These are phyloP conservation scores for Heliornis fulica DNA, from an alignment of 2,113 vertebrate species.

Conservation along the genomic window DNA sequence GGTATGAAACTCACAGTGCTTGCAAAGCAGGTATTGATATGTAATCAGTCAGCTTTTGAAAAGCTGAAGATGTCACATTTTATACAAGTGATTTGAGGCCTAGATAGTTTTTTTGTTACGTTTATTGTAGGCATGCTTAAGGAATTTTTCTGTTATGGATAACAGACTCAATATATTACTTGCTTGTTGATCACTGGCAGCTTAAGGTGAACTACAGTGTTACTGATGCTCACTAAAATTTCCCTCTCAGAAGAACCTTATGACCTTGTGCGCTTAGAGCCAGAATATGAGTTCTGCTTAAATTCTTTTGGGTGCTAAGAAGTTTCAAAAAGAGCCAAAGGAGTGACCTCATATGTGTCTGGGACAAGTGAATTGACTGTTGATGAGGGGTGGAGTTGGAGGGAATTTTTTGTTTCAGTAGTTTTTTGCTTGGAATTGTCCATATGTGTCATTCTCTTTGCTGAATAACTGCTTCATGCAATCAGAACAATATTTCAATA, in stretches of 20 bases:
- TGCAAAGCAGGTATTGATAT: constrained; percentile 64
- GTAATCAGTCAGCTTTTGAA: constrained; percentile 56
- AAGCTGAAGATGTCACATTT: constrained; percentile 39
- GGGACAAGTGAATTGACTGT: not conserved
- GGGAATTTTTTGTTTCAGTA: not conserved
- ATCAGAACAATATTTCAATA: not conserved
- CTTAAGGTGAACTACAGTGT: not conserved
- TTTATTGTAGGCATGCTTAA: not conserved
- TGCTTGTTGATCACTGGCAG: constrained; percentile 1
- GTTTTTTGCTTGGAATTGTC: not conserved
- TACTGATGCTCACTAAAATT: not conserved
- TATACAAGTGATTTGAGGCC: not conserved
- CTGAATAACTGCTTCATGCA: not conserved
- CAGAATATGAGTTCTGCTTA: not conserved
- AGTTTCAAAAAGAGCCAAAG: not conserved
- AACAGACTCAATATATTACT: not conserved
- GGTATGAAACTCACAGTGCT: constrained; percentile 29
- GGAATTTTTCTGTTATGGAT: not conserved
- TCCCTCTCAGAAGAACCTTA: constrained; percentile 1
- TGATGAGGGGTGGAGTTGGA: not conserved
- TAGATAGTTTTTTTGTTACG: not conserved
- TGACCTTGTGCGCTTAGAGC: not conserved
- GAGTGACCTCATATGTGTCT: not conserved
- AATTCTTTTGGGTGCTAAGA: constrained; percentile 6
- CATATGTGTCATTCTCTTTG: not conserved